phyloP scores from a whole-genome alignment of 2,797 vertebrate genomes.

The Antrozous pallidus region DNA sequence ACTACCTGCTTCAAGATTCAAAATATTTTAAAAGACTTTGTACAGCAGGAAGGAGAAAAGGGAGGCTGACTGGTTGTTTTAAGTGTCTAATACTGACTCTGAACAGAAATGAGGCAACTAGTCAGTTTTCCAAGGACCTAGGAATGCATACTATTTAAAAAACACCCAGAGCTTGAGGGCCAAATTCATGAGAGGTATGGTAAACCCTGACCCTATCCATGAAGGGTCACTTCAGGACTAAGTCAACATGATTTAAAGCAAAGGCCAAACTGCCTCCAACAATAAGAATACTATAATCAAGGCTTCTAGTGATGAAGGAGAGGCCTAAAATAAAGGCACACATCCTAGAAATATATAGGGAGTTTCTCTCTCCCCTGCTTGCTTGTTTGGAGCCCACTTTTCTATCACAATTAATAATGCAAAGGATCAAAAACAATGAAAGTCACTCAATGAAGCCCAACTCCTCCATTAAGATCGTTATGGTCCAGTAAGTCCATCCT shows the following conservation, averaged over 20 bases:
- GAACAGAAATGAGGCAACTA: background rate
- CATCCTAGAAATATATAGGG: background rate
- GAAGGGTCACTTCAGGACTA: background rate
- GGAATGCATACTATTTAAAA: background rate
- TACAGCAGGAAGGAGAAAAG: background rate
- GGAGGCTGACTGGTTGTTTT: background rate
- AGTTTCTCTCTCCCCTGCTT: background rate
- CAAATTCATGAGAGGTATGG: background rate
- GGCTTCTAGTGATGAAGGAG: background rate
- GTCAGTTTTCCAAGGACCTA: background rate
- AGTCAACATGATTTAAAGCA: background rate
- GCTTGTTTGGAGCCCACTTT: background rate
- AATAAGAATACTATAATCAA: background rate
- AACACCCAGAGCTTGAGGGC: background rate
- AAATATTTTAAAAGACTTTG: background rate
- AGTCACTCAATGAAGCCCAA: rapidly evolving
- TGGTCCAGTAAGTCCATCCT: background rate
- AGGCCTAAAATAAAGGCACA: background rate
- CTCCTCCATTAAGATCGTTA: background rate
- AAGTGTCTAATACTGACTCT: background rate
- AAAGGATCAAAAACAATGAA: background rate
- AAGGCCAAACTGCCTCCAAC: background rate
- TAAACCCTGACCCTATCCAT: background rate
- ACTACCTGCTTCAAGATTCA: background rate
- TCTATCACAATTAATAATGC: background rate